phyloP scores from a whole-genome alignment of 1,140 invertebrate genomes.

The Heliothis virescens region DNA sequence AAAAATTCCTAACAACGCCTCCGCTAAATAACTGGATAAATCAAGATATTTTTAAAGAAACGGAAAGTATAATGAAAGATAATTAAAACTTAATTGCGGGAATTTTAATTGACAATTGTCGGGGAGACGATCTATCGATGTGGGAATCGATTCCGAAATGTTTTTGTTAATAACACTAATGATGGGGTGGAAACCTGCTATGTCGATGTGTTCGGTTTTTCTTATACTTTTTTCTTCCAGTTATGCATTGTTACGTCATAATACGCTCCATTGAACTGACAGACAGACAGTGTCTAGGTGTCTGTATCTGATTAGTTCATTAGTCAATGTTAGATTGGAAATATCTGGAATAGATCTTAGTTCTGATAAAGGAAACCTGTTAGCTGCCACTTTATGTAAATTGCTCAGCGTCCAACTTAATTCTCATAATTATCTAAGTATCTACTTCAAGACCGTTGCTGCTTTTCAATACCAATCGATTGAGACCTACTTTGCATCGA shows the following conservation, averaged over 20 bases:
- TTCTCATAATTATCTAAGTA: conserved; percentile 1
- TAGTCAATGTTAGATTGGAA: conserved; percentile 23
- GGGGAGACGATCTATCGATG: conserved; percentile 56
- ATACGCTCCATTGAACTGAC: conserved; percentile 45
- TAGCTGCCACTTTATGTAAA: conserved; percentile 28
- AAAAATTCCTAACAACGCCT: conserved; percentile 51
- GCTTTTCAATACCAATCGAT: background rate
- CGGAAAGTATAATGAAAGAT: conserved; percentile 62
- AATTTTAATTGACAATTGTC: conserved; percentile 74
- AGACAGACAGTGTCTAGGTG: conserved; percentile 42
- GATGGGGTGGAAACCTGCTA: conserved; percentile 34
- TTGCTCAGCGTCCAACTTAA: conserved; percentile 11
- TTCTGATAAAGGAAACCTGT: conserved; percentile 13
- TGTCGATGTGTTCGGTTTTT: conserved; percentile 43
- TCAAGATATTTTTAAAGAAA: conserved; percentile 63
- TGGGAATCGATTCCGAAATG: conserved; percentile 44
- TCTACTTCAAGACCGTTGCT: background rate
- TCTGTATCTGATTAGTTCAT: conserved; percentile 36
- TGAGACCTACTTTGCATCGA: background rate
- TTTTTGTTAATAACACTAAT: conserved; percentile 44
- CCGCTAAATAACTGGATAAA: conserved; percentile 56
- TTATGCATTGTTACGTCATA: conserved; percentile 47
- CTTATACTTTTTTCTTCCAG: conserved; percentile 26
- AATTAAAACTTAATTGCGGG: conserved; percentile 70
- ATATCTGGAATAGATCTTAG: conserved; percentile 7